These are phyloP conservation scores for Cryptoleucopteryx plumbea DNA, from an alignment of 2,113 vertebrate genomes.

Conservation along the genomic window DNA sequence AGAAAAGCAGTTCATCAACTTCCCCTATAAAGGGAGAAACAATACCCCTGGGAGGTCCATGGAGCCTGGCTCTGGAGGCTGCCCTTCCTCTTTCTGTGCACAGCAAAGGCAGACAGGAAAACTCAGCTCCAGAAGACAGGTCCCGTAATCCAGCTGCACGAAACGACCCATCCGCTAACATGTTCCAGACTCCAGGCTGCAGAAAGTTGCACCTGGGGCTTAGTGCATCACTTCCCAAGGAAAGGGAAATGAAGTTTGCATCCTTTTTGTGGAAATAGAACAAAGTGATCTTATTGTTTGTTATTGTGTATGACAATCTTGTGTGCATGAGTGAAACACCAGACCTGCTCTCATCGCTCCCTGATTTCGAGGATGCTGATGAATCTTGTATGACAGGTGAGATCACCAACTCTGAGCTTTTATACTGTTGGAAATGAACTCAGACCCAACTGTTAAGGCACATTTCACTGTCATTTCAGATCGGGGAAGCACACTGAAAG, in stretches of 20 bases:
- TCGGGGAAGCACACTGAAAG: neutral
- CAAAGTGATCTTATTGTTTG: neutral
- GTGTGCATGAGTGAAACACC: neutral
- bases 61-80: neutral
- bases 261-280: neutral
- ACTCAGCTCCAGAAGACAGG: neutral
- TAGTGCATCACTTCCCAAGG: neutral
- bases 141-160: accelerated
- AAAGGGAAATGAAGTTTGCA: neutral
- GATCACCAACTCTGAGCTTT: neutral
- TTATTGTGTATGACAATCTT: accelerated
- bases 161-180: accelerated
- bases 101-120: accelerated
- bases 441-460: neutral
- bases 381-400: neutral
- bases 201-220: neutral
- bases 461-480: neutral
- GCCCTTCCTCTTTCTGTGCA: neutral
- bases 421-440: neutral
- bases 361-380: neutral
- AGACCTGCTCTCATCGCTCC: neutral
- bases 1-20: neutral
- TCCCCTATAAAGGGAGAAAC: neutral
- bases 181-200: accelerated
- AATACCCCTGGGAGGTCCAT: accelerated